Evolutionary conservation across 2,797 vertebrate genomes (phyloP).

Genomic region (Calcarius lapponicus): DNA sequence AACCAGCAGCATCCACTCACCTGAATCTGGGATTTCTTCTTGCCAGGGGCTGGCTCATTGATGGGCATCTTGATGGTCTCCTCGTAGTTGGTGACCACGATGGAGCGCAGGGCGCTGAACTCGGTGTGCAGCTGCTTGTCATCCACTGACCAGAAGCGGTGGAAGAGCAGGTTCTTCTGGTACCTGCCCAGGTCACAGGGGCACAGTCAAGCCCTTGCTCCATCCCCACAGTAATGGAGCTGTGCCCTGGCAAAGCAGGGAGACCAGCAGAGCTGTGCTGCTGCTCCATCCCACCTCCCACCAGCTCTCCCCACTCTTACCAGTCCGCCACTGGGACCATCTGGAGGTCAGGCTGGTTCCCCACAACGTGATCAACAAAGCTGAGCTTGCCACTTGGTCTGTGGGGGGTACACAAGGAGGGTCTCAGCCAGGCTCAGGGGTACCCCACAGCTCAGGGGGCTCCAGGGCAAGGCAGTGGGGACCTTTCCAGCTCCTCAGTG

Average conservation of each 20-base stretch:
- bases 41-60: slow-evolving; percentile 90
- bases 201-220: neutral
- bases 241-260: neutral
- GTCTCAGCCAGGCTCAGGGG: neutral
- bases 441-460: accelerated
- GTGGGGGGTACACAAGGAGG: neutral
- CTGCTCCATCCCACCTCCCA: neutral
- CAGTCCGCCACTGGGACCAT: slow-evolving; percentile 91
- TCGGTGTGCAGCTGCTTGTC: slow-evolving; percentile 95
- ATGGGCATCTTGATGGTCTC: slow-evolving; percentile 99
- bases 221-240: accelerated
- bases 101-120: slow-evolving; percentile 93
- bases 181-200: slow-evolving; percentile 81
- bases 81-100: slow-evolving; percentile 94
- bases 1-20: neutral
- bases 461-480: neutral
- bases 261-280: neutral
- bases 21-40: slow-evolving; percentile 97
- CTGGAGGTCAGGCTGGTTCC: slow-evolving; percentile 91
- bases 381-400: slow-evolving; percentile 84
- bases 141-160: slow-evolving; percentile 98
- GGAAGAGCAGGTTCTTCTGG: slow-evolving; percentile 90
- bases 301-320: slow-evolving; percentile 70
- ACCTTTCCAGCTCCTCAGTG: neutral
- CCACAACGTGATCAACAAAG: slow-evolving; percentile 93